Conservation (phyloP, 1,140 invertebrate genomes). For the Tetranychus urticae region DNA sequence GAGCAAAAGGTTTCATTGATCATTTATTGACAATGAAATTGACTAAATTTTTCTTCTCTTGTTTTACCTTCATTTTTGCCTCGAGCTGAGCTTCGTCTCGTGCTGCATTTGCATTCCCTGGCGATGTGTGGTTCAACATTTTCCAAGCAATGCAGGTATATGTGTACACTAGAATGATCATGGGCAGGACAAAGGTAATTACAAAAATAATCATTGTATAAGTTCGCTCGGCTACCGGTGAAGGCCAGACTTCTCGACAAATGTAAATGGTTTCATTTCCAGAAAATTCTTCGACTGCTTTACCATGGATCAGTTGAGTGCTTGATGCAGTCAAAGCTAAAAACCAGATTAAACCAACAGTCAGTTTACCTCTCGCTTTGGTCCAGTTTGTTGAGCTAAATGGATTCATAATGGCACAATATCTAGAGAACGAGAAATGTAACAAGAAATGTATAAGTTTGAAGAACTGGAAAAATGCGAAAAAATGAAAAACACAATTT, state of each 20-base stretch:
- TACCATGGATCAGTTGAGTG: constrained; percentile 23
- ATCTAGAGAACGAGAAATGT: constrained; percentile 15
- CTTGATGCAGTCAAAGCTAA: constrained; percentile 20
- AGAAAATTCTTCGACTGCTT: constrained; percentile 16
- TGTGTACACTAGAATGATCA: constrained; percentile 24
- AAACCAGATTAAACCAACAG: constrained; percentile 25
- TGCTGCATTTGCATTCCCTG: constrained; percentile 25
- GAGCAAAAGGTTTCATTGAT: no score
- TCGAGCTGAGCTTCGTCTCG: constrained; percentile 24
- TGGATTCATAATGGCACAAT: constrained; percentile 23
- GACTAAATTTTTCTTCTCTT: no score
- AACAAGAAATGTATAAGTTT: neutral
- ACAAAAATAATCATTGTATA: constrained; percentile 25
- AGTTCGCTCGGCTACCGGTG: constrained; percentile 4
- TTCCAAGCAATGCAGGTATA: constrained; percentile 23
- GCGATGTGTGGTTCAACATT: constrained; percentile 24
- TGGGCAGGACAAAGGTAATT: constrained; percentile 26
- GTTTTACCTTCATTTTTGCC: constrained; percentile 27
- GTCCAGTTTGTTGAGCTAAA: constrained; percentile 16
- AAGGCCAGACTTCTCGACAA: constrained; percentile 19
- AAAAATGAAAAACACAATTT: no score
- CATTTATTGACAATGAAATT: no score
- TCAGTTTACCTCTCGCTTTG: constrained; percentile 3
- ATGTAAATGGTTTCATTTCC: constrained; percentile 17
- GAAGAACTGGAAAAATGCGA: neutral